These are phyloP conservation scores for Odontophorus gujanensis DNA, from an alignment of 2,113 vertebrate species.

Conservation along the genomic window DNA sequence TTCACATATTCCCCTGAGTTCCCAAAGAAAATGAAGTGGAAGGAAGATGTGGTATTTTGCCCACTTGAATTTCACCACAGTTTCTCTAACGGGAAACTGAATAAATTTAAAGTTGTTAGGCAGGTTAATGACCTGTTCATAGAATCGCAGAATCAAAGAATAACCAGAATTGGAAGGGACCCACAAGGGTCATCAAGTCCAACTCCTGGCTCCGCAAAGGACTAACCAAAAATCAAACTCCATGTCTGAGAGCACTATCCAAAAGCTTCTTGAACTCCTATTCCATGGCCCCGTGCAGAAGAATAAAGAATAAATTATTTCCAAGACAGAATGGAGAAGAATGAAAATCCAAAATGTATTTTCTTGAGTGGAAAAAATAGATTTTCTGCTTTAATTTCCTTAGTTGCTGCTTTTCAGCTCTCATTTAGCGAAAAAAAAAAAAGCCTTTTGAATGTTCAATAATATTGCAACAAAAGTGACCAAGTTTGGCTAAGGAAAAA, in stretches of 20 bases:
- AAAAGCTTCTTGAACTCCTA: background rate
- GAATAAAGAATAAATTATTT: constrained; percentile 25
- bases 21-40: constrained; percentile 13
- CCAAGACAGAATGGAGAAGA: background rate
- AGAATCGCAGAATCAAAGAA: background rate
- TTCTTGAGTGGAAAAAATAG: background rate
- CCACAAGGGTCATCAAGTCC: background rate
- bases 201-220: background rate
- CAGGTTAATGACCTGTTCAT: constrained; percentile 38
- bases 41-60: background rate
- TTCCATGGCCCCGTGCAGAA: background rate
- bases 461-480: constrained; percentile 9
- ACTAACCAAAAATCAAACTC: background rate
- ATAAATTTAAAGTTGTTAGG: constrained; percentile 27
- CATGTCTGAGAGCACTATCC: background rate
- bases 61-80: background rate
- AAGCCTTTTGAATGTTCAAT: background rate
- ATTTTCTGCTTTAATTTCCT: background rate
- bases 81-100: constrained; percentile 18
- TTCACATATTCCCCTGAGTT: background rate
- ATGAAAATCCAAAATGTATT: constrained; percentile 5
- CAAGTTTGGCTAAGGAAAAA: constrained; percentile 12
- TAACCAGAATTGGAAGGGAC: background rate
- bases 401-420: background rate
- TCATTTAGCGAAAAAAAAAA: background rate